phyloP scores from a whole-genome alignment of 2,888 invertebrate genomes.

The Phytoseiulus persimilis region DNA sequence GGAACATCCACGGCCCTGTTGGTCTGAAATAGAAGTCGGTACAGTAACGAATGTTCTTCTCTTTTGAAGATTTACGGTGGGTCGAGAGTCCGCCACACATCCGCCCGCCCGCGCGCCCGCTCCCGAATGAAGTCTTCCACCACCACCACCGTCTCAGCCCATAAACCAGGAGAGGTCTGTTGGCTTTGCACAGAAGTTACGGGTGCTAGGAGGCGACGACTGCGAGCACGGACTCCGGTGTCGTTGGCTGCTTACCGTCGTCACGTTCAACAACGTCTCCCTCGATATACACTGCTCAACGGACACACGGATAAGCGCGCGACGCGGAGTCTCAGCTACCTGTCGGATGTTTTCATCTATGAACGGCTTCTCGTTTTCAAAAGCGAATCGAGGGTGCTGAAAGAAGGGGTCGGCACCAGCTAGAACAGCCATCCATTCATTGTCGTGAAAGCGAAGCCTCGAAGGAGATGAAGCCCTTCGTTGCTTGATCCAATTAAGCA shows the following conservation, averaged over 20 bases:
- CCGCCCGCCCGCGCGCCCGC: neutral
- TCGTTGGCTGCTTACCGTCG: neutral
- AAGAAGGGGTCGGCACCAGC: neutral
- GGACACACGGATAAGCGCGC: too few species aligned
- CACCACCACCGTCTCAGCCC: neutral
- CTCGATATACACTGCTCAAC: neutral
- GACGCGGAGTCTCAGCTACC: neutral
- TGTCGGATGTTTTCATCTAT: neutral
- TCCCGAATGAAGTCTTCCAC: neutral
- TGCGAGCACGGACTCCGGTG: neutral
- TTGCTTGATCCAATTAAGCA: conserved; percentile 32
- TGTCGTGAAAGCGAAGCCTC: neutral
- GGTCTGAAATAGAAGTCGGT: conserved; percentile 5
- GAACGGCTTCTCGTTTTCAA: neutral
- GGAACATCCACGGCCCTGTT: neutral
- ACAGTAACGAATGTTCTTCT: conserved; percentile 38
- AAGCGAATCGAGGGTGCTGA: neutral
- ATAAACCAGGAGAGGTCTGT: neutral
- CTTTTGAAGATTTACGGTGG: conserved; percentile 34
- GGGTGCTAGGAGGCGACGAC: neutral
- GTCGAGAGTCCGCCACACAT: neutral
- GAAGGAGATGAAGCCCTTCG: neutral
- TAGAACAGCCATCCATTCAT: neutral
- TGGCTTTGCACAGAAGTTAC: neutral
- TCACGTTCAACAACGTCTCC: neutral